Conservation (phyloP, 2,888 invertebrate species). For the Esperia sulphurella region DNA sequence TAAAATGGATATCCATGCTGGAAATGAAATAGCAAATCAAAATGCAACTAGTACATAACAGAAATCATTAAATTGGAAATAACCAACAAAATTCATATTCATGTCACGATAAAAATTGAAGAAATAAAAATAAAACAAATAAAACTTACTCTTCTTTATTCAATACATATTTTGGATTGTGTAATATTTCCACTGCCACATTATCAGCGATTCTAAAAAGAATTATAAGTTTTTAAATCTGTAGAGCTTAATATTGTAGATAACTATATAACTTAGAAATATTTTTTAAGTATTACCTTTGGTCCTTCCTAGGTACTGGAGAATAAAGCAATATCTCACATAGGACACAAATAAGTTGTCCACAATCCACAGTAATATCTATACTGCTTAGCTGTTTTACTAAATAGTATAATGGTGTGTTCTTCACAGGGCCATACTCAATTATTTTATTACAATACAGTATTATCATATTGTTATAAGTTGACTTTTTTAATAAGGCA, state of each 20-base stretch:
- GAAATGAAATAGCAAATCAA: slow-evolving; percentile 15
- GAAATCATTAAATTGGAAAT: neutral
- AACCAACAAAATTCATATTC: neutral
- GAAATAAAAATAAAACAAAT: neutral
- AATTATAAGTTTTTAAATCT: slow-evolving; percentile 4
- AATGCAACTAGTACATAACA: no score
- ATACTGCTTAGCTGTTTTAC: slow-evolving; percentile 35
- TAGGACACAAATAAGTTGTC: slow-evolving; percentile 55
- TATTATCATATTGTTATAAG: slow-evolving; percentile 48
- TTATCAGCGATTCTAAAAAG: slow-evolving; percentile 56
- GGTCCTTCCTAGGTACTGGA: slow-evolving; percentile 72
- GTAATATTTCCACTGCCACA: slow-evolving; percentile 40
- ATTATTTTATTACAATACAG: slow-evolving; percentile 55
- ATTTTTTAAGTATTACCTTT: slow-evolving; percentile 51
- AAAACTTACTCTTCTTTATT: slow-evolving; percentile 34
- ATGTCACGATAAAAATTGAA: neutral
- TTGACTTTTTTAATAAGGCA: slow-evolving; percentile 32
- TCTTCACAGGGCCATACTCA: slow-evolving; percentile 53
- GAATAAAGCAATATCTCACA: slow-evolving; percentile 69
- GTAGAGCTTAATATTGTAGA: neutral
- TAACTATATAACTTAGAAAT: neutral
- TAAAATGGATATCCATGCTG: slow-evolving; percentile 48
- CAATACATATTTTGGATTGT: slow-evolving; percentile 32
- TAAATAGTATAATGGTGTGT: slow-evolving; percentile 49
- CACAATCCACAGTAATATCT: slow-evolving; percentile 26